These are phyloP conservation scores for Furcifer pardalis DNA, from an alignment of 2,797 vertebrate genomes.

Conservation along the genomic window DNA sequence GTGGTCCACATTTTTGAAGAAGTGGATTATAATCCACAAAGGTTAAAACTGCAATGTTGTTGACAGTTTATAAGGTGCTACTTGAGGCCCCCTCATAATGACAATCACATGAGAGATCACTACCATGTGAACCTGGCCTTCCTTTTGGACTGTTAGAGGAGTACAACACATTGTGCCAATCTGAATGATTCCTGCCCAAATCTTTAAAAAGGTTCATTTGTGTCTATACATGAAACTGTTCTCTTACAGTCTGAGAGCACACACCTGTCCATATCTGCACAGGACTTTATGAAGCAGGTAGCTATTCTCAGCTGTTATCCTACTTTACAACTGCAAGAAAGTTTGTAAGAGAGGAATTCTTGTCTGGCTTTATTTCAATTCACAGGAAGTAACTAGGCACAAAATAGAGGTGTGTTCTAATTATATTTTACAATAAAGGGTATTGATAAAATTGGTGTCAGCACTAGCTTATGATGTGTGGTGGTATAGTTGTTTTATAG, in stretches of 20 bases:
- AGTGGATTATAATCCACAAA: no score
- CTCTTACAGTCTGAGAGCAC: background rate
- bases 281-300: background rate
- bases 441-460: slow-evolving; percentile 21
- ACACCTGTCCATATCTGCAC: background rate
- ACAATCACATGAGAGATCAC: no score
- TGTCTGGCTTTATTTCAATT: background rate
- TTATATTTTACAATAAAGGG: slow-evolving; percentile 10
- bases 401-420: background rate
- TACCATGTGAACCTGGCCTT: no score
- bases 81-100: no score
- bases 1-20: no score
- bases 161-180: no score
- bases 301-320: background rate
- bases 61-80: no score
- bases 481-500: slow-evolving; percentile 14
- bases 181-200: background rate
- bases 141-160: no score
- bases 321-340: background rate
- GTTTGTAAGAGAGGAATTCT: background rate
- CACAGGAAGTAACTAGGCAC: background rate
- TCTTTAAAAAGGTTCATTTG: background rate
- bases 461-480: background rate
- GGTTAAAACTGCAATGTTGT: no score
- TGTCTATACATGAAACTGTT: background rate